Percentiles rank a stretch among this genome's conserved stretches.
These are phyloP conservation scores for Seriola aureovittata DNA, from an alignment of 2,113 vertebrate genomes.

Conservation along the genomic window DNA sequence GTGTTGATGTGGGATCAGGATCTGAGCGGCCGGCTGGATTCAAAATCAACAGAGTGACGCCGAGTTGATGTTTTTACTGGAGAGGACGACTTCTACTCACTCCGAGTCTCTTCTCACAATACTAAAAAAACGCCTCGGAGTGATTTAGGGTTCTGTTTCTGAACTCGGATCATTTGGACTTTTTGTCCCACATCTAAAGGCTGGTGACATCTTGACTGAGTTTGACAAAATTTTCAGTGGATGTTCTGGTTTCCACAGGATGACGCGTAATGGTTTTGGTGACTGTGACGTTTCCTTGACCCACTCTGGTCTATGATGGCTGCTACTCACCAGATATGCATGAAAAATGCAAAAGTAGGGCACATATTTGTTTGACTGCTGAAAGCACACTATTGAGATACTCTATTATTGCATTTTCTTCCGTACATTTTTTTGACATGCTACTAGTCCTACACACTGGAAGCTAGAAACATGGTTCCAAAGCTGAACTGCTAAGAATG, in stretches of 20 bases:
- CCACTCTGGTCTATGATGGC: neutral
- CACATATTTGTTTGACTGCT: too few relatives aligned
- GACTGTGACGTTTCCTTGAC: neutral
- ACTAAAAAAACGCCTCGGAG: neutral
- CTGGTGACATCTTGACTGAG: too few relatives aligned
- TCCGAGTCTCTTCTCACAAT: neutral
- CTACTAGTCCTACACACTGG: too few relatives aligned
- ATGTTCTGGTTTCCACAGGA: neutral
- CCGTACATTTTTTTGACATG: too few relatives aligned
- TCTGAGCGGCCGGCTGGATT: conserved; percentile 36
- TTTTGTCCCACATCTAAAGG: neutral
- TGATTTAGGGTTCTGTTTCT: neutral
- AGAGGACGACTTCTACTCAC: neutral
- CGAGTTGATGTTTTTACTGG: conserved; percentile 45
- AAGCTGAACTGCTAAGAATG: too few relatives aligned
- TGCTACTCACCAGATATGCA: neutral
- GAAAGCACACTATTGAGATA: too few relatives aligned
- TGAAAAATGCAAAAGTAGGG: too few relatives aligned
- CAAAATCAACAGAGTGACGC: conserved; percentile 48
- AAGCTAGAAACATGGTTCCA: too few relatives aligned
- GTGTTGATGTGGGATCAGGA: conserved; percentile 47
- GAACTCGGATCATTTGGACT: neutral
- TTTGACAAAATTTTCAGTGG: too few relatives aligned
- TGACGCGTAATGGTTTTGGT: neutral
- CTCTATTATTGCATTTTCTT: too few relatives aligned